Evolutionary conservation across 1,140 invertebrate genomes (phyloP), one percentile per base, ranked within the genome.

Genomic region (Nymphalis io): DNA sequence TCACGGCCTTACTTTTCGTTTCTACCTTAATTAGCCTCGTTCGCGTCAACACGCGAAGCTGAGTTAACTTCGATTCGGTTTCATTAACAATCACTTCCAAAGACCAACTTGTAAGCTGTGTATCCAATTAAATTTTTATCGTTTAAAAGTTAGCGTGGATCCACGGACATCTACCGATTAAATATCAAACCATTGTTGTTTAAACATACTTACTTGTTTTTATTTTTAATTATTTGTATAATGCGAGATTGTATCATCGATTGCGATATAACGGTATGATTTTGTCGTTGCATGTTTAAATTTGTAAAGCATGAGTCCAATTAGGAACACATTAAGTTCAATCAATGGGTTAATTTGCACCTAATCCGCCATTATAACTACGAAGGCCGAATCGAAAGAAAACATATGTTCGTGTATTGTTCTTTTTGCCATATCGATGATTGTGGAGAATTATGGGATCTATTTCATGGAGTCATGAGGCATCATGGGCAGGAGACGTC

Each of bases 401-500:
- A 16, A 18, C 21, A 13, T 21, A 53, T 51, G 21, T 21, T 13
- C 51, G n/a, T 20, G 18, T 38, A 39, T 13, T 10, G 44, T 53
- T 60, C 57, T 42, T 40, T 60, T 68, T 4, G 33, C 20, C 23
- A 27, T 55, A 53, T 42, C 18, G 3, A 55, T 67, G 44, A 67
- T 74, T 66, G 61, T 44, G 61, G 48, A 70, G 73, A 74, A 74
- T 63, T 71, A 78, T 75, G 69, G 76, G 76, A 79, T 82, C 67
- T 76, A 78, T 73, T 76, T 73, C 75, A 78, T 78, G 73, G 72
- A 76, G 76, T 76, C 53, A 78, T 72, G 67, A 74, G 68, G 70
- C 73, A 79, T 80, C 51, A 55, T 55, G 51, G 79, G 72, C 80
- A 82, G 76, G 80, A 85, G 78, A 82, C 79, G 82, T 79, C 75